Evolutionary conservation across 1,140 invertebrate genomes (phyloP), one percentile per base, ranked within the genome.

Genomic region (Myzus persicae): DNA sequence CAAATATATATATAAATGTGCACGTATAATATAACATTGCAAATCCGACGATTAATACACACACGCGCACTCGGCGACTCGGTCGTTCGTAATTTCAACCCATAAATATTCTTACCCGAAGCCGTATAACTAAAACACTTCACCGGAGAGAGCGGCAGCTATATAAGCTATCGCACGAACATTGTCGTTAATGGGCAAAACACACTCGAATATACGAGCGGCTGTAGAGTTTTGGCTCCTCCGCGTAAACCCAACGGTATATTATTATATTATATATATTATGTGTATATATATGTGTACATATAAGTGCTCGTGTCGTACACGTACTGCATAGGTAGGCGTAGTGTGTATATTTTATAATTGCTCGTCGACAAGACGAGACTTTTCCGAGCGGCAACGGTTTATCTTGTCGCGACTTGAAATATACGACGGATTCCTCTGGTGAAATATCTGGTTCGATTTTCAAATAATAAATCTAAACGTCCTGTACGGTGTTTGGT

Each of bases 141-240:
- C 59, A 82, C 59, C 76, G 76, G 31, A 31, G 46, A 89, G n/a
- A 51, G 46, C 42, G 9, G 8, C 8, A 87, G 44, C 20, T 84
- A 82, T 84, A 82, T 82, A 31, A n/a, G 85, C 44, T 6, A n/a
- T 14, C 6, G 44, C 22, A 22, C 67, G 24, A 67, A 67, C 76
- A 44, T 9, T 91, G 54, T 91, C n/a, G 91, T 92, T 92, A 92
- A 92, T 92, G 91, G 91, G 91, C 40, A 36, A 54, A 89, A 89
- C 88, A 51, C 48, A 89, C 88, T 89, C 88, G 88, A 89, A 89
- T 76, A 59, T 8, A 14, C 36, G 38, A 44, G 26, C 38, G 36
- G n/a, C 46, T 67, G 14, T 14, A 11, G 40, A 91, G 91, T 92
- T 48, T 91, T 20, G 67, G 38, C 46, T 89, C 20, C 38, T 89